Evolutionary conservation across 1,140 invertebrate species (phyloP).

Genomic region (Zaprionus vittiger): DNA sequence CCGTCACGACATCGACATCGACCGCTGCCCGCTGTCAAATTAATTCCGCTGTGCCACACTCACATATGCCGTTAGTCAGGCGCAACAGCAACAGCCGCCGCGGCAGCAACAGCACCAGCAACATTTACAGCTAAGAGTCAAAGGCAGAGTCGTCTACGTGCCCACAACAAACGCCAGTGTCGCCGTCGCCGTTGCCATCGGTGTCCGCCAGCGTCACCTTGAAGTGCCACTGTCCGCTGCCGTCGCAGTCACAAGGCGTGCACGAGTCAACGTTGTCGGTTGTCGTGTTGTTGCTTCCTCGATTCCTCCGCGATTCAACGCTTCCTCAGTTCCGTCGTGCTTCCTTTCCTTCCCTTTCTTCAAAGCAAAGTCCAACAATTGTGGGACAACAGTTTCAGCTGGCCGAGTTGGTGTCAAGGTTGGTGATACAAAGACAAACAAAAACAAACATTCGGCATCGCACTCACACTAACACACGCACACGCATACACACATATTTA

Average conservation of each 20-base stretch:
- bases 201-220: constrained; percentile 42
- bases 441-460: not conserved
- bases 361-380: constrained; percentile 30
- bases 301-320: constrained; percentile 1
- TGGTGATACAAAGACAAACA: constrained; percentile 17
- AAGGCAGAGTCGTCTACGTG: constrained; percentile 32
- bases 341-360: not conserved
- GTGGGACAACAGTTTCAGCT: constrained; percentile 10
- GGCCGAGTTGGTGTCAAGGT: constrained; percentile 38
- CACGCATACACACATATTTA: not conserved
- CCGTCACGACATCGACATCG: constrained; percentile 3
- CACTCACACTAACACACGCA: not conserved
- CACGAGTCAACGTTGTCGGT: constrained; percentile 31
- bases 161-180: constrained; percentile 25
- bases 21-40: constrained; percentile 33
- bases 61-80: constrained; percentile 31
- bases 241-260: constrained; percentile 40
- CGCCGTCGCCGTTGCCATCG: constrained; percentile 10
- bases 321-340: constrained; percentile 8
- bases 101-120: constrained; percentile 8
- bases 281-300: constrained; percentile 22
- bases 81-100: too few species aligned
- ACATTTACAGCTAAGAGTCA: constrained; percentile 38
- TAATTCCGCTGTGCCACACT: constrained; percentile 37
- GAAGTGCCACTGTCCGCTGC: constrained; percentile 43